These are phyloP conservation scores for Anastrepha ludens DNA, from an alignment of 1,140 invertebrate genomes.

Conservation along the genomic window DNA sequence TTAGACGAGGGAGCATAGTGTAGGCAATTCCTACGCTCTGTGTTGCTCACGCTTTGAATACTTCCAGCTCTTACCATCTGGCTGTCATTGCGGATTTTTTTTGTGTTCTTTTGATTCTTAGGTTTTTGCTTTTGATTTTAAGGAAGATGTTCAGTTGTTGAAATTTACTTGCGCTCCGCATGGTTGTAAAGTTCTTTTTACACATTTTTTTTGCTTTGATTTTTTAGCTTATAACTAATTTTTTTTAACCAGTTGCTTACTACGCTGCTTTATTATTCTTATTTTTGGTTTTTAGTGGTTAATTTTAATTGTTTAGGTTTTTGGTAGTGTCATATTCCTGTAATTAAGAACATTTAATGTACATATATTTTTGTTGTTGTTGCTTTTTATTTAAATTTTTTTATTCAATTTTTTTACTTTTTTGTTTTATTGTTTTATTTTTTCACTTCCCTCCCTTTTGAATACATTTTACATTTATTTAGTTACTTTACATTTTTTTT, in stretches of 20 bases:
- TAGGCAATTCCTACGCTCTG: too few species aligned
- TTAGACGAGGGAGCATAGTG: too few species aligned
- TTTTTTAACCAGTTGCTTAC: not conserved
- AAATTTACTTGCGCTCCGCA: not conserved
- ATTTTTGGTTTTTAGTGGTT: not conserved
- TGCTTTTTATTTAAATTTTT: not conserved
- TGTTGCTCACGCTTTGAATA: too few species aligned
- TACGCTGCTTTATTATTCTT: not conserved
- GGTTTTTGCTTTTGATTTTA: slow-evolving; percentile 21
- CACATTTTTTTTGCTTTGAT: too few species aligned
- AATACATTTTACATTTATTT: too few species aligned
- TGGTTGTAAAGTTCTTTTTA: too few species aligned
- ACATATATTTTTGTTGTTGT: not conserved
- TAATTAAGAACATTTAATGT: slow-evolving; percentile 17
- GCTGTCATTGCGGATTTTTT: not conserved
- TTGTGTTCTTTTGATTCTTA: not conserved
- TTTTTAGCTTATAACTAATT: slow-evolving; percentile 34
- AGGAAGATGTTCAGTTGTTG: slow-evolving; percentile 26
- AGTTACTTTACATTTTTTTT: too few species aligned
- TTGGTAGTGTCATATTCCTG: slow-evolving; percentile 34
- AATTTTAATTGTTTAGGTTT: not conserved
- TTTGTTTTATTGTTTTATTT: not conserved
- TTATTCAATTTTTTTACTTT: not conserved
- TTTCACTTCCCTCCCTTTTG: too few species aligned
- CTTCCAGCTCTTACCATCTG: too few species aligned